Evolutionary conservation across 2,797 vertebrate genomes (phyloP).

Genomic region (Falco berigora): DNA sequence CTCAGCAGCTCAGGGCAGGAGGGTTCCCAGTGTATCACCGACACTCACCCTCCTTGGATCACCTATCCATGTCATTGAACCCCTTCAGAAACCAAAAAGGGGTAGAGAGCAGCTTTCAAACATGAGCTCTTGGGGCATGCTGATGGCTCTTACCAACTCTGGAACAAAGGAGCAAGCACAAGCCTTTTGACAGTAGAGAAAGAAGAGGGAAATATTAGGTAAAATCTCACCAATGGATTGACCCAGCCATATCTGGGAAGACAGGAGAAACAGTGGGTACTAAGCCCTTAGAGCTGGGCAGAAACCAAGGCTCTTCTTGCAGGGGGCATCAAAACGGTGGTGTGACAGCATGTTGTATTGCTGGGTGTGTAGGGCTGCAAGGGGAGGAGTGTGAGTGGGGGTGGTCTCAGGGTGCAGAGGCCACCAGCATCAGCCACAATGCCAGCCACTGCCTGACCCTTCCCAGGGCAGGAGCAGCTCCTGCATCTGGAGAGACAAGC

Average conservation of each 20-base stretch:
- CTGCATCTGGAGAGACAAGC: not conserved
- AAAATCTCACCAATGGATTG: not conserved
- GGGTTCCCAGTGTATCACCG: not conserved
- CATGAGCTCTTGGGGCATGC: not conserved
- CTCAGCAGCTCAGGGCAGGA: not conserved
- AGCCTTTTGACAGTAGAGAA: not conserved
- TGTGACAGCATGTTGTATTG: not conserved
- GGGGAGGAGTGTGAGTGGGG: fast-evolving
- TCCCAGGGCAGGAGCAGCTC: fast-evolving
- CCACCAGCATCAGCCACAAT: not conserved
- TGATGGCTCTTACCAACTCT: not conserved
- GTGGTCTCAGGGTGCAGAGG: fast-evolving
- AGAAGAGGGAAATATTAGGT: not conserved
- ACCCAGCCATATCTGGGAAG: not conserved
- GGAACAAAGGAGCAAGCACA: not conserved
- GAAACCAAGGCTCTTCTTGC: not conserved
- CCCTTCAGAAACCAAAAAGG: not conserved
- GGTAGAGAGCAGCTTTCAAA: not conserved
- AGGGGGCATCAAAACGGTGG: not conserved
- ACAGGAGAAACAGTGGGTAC: not conserved
- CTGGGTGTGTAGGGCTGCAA: fast-evolving
- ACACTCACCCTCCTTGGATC: fast-evolving
- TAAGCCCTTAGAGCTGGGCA: not conserved
- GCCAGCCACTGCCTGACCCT: not conserved
- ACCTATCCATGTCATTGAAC: fast-evolving